Base-by-base conservation (phyloP, 2,888 invertebrate genomes). In the Hirtodrosophila trivittata region DNA sequence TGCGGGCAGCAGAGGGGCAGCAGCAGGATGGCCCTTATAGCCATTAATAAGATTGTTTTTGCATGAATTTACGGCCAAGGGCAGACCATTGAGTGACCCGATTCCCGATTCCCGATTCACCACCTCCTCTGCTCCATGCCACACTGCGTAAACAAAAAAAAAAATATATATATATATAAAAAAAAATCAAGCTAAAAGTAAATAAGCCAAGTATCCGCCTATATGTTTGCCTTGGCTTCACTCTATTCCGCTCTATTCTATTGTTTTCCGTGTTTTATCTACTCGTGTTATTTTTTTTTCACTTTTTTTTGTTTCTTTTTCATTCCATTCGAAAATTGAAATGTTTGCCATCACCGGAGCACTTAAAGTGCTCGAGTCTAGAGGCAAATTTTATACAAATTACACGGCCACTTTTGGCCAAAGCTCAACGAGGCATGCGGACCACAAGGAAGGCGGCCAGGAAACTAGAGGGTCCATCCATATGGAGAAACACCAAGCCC, bases 1-100 rank as follows among this genome's bases (percentile, higher is more conserved):
- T 33, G 39, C 13, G 50, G 30, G 66, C 28, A 12, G 50, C 32
- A 49, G 21, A n/a, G 18, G 5, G 7, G 26, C 25, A 7, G 7
- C 9, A 5, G 9, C 28, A 7, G 35, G 35, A 16, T 7, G 43
- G 46, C 77, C 67, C 85, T 69, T 56, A 68, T 66, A 58, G 67
- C 69, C 87, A 82, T 82, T 85, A 87, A 86, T 85, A 85, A 85
- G 83, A 82, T 86, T 82, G 80, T 86, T 85, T 78, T 82, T 85
- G 66, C 81, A 85, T 77, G 87, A 82, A 86, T 82, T 82, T 82
- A 85, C 65, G 68, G 66, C 71, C 85, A 46, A 62, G 68, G 59
- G 67, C 64, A 45, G 41, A 8, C 56, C 56, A 55, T 39, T 41
- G 50, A 54, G 42, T 71, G 72, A 75, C 71, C 77, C 66, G 21